Evolutionary conservation across 2,113 vertebrate species (phyloP), one percentile per base, ranked within the genome.

Genomic region (Lophochroa leadbeateri): DNA sequence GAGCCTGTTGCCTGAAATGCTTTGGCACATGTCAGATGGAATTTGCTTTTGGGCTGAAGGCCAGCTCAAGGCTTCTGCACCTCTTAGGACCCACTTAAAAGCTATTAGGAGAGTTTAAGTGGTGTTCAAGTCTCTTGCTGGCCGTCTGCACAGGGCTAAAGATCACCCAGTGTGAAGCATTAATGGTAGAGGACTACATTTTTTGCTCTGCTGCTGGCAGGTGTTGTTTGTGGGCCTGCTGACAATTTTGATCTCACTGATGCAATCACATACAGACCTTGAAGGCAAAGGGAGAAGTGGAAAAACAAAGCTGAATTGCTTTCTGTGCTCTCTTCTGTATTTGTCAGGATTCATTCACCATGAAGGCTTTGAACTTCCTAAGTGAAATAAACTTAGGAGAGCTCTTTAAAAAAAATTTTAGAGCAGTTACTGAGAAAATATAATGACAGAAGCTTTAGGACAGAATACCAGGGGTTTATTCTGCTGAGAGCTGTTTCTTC

Each of bases 11-110:
- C 65, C 77, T 86, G 77, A 79, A 96, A 84, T 88, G n/a, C 65
- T 93, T 92, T 94, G 69, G 81, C 80, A 86, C 37, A 10, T 10
- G 37, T 65, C 79, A 88, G 58, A 57, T 39, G 65, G 68, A 94
- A 95, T 94, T 88, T 90, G 10, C 29, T 53, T 70, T 92, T 78
- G 52, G 90, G 76, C 88, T 86, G 61, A 82, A 88, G 63, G 94
- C 92, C 88, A 94, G 2, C 18, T 81, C 21, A 28, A 71, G 61
- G 55, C 82, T 61, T 79, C 47, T 79, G 76, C 23, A 72, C 72
- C 88, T 84, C 77, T 95, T 75, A 96, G 65, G 60, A 88, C 35
- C 44, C 96, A 96, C 92, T 93, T 96, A 78, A 92, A 92, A 94
- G 35, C 60, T 92, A 68, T 79, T 94, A 85, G 68, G 68, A 87